These are phyloP conservation scores for Reticulitermes speratus DNA, from an alignment of 1,140 invertebrate species.

Conservation along the genomic window DNA sequence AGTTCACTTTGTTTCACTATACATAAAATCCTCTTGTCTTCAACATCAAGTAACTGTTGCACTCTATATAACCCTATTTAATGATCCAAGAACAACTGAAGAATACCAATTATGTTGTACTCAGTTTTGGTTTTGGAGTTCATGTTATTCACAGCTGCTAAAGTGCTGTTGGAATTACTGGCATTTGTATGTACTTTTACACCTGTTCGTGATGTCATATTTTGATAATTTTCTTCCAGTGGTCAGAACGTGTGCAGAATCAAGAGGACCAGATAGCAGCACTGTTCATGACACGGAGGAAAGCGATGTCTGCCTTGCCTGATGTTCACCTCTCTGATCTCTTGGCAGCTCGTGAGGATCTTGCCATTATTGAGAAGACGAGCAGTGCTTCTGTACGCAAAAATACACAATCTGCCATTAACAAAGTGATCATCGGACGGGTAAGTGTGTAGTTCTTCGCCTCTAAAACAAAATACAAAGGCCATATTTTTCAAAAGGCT, in stretches of 20 bases:
- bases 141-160: too few relatives aligned
- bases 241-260: slow-evolving; percentile 77
- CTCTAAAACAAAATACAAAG: background rate
- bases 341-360: slow-evolving; percentile 76
- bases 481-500: slow-evolving; percentile 20
- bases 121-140: too few relatives aligned
- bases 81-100: too few relatives aligned
- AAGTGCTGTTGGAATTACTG: too few relatives aligned
- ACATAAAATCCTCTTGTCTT: too few relatives aligned
- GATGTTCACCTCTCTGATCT: slow-evolving; percentile 69
- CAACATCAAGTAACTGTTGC: too few relatives aligned
- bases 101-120: too few relatives aligned
- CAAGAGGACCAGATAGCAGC: slow-evolving; percentile 72
- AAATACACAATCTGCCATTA: slow-evolving; percentile 77
- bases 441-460: slow-evolving; percentile 44
- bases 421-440: slow-evolving; percentile 82
- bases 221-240: slow-evolving; percentile 52
- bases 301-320: slow-evolving; percentile 60
- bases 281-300: slow-evolving; percentile 66
- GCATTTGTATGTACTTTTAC: too few relatives aligned
- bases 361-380: slow-evolving; percentile 85
- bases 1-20: too few relatives aligned
- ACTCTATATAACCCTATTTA: too few relatives aligned
- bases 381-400: slow-evolving; percentile 75
- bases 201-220: too few relatives aligned